phyloP scores from a whole-genome alignment of 2,888 invertebrate genomes.

The Drosophila eohydei region DNA sequence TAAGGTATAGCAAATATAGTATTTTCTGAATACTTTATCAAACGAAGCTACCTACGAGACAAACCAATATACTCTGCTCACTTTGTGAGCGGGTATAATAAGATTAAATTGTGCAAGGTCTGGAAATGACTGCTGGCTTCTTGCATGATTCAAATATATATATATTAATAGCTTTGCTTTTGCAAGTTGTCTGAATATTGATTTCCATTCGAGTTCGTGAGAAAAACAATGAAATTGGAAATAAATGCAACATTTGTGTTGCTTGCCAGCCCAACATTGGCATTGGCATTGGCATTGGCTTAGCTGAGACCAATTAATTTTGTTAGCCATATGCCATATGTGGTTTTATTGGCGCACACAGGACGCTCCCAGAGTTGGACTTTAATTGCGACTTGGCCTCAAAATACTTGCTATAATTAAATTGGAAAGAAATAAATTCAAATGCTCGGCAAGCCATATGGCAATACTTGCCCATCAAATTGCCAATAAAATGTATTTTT shows the following conservation, averaged over 20 bases:
- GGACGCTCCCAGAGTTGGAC: conserved; percentile 18
- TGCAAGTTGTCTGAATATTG: not conserved
- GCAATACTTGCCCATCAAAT: conserved; percentile 8
- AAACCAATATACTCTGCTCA: not conserved
- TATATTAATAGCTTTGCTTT: too few species aligned
- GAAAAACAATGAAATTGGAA: conserved; percentile 24
- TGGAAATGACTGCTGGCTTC: not conserved
- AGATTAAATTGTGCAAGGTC: not conserved
- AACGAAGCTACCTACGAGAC: not conserved
- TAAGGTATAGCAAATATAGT: too few species aligned
- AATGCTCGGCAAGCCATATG: conserved; percentile 23
- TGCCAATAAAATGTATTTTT: conserved; percentile 64
- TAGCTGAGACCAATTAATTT: conserved; percentile 17
- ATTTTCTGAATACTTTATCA: too few species aligned
- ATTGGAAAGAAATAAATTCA: conserved; percentile 42
- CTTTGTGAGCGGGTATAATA: not conserved
- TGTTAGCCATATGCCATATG: conserved; percentile 2
- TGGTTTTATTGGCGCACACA: conserved; percentile 28
- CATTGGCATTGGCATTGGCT: conserved; percentile 15
- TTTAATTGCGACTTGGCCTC: not conserved
- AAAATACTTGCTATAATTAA: conserved; percentile 41
- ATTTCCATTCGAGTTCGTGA: conserved; percentile 15
- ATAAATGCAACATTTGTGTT: conserved; percentile 9
- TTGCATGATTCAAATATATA: not conserved
- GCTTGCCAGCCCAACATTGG: conserved; percentile 3